Conservation (phyloP, 2,797 vertebrate species). For the Tragopan temminckii region DNA sequence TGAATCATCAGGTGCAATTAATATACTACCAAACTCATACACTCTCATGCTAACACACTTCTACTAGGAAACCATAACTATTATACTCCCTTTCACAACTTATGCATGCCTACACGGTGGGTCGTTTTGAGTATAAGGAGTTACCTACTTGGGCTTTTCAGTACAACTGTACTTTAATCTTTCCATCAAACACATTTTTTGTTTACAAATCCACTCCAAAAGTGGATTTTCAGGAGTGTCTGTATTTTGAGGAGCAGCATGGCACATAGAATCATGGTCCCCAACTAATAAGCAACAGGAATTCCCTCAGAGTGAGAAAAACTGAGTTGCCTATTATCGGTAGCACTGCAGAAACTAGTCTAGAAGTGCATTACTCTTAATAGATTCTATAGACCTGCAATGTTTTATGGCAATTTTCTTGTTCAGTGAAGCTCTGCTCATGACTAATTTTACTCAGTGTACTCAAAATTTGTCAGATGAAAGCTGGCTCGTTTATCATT, state of each 20-base stretch:
- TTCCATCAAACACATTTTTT: fast-evolving
- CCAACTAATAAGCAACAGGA: background rate
- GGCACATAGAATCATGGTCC: background rate
- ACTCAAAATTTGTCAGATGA: background rate
- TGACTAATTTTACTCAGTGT: background rate
- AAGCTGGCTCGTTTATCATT: background rate
- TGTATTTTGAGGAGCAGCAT: background rate
- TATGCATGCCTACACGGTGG: fast-evolving
- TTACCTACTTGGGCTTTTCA: background rate
- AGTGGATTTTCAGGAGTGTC: background rate
- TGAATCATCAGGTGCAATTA: background rate
- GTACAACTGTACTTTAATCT: background rate
- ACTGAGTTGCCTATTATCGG: background rate
- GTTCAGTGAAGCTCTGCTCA: background rate
- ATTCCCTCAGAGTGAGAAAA: background rate
- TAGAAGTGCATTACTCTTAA: background rate
- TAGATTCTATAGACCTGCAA: background rate
- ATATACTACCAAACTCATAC: background rate
- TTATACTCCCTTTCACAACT: background rate
- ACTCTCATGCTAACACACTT: background rate
- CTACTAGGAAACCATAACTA: background rate
- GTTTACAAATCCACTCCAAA: background rate
- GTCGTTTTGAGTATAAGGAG: background rate
- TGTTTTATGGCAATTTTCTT: background rate
- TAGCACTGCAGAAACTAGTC: background rate